Evolutionary conservation across 2,113 vertebrate species (phyloP).

Genomic region (Harpagus bidentatus): DNA sequence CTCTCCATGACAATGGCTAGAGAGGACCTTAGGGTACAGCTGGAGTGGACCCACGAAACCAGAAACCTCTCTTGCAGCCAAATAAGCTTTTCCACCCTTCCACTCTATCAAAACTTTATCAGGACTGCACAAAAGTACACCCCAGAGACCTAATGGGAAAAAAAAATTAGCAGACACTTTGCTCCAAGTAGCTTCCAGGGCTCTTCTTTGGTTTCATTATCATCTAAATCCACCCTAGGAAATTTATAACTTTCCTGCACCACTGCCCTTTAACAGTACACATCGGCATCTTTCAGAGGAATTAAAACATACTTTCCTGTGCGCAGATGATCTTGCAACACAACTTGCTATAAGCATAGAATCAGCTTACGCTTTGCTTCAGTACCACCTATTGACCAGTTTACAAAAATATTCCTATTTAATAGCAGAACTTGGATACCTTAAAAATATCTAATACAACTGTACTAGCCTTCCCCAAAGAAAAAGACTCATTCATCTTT

Average conservation of each 20-base stretch:
- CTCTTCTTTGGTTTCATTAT: background rate
- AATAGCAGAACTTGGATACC: background rate
- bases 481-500: background rate
- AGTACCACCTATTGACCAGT: background rate
- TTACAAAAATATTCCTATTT: background rate
- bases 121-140: background rate
- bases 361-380: background rate
- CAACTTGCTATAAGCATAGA: background rate
- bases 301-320: background rate
- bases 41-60: background rate
- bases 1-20: background rate
- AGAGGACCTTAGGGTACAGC: background rate
- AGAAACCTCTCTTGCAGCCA: background rate
- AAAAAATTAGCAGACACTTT: background rate
- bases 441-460: background rate
- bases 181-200: background rate
- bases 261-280: background rate
- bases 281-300: background rate
- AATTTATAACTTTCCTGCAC: background rate
- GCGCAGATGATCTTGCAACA: background rate
- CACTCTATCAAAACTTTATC: background rate
- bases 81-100: background rate
- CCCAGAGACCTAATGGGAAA: background rate
- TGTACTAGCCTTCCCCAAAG: background rate
- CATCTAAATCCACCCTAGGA: background rate